A percentile compares a stretch with the other conserved stretches of the same genome.
Evolutionary conservation across 1,140 invertebrate species (phyloP).

Genomic region (Drosophila yakuba): DNA sequence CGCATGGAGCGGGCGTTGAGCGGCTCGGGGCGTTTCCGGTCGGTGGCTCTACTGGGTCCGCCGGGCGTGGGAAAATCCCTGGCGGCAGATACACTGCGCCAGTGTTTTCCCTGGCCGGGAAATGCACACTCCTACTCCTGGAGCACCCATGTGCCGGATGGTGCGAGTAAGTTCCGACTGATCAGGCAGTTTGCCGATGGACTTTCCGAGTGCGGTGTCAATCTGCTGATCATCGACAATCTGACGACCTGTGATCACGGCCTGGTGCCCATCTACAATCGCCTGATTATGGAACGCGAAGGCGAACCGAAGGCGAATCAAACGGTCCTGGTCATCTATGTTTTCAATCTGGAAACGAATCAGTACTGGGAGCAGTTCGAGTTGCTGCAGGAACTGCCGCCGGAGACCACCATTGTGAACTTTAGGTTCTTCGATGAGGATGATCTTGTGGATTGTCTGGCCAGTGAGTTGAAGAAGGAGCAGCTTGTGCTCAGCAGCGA

Average conservation of each 20-base stretch:
- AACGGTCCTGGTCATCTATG: slow-evolving; percentile 62
- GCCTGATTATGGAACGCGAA: slow-evolving; percentile 53
- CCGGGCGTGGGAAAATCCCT: slow-evolving; percentile 69
- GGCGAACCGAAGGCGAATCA: slow-evolving; percentile 39
- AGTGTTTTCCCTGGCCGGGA: slow-evolving; percentile 70
- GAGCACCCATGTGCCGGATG: slow-evolving; percentile 62
- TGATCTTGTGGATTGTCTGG: slow-evolving; percentile 64
- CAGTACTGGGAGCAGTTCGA: slow-evolving; percentile 63
- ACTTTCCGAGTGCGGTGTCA: slow-evolving; percentile 64
- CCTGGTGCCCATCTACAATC: slow-evolving; percentile 59
- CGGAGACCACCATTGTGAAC: slow-evolving; percentile 54
- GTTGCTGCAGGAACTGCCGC: slow-evolving; percentile 60
- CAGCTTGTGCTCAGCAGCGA: slow-evolving; percentile 25
- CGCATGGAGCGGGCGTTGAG: slow-evolving; percentile 42
- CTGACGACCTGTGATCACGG: slow-evolving; percentile 54
- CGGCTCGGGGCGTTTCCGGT: slow-evolving; percentile 22
- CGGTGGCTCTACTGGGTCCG: slow-evolving; percentile 66
- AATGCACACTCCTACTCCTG: slow-evolving; percentile 72
- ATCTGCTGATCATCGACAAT: slow-evolving; percentile 73
- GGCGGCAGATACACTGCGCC: slow-evolving; percentile 23
- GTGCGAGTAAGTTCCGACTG: slow-evolving; percentile 58
- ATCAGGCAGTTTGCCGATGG: slow-evolving; percentile 56
- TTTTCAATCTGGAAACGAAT: slow-evolving; percentile 54
- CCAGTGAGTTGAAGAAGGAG: slow-evolving; percentile 41
- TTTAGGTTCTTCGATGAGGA: slow-evolving; percentile 50